Percentiles rank a stretch among this genome's conserved stretches.
phyloP scores from a whole-genome alignment of 1,140 invertebrate genomes.

The Solen grandis region DNA sequence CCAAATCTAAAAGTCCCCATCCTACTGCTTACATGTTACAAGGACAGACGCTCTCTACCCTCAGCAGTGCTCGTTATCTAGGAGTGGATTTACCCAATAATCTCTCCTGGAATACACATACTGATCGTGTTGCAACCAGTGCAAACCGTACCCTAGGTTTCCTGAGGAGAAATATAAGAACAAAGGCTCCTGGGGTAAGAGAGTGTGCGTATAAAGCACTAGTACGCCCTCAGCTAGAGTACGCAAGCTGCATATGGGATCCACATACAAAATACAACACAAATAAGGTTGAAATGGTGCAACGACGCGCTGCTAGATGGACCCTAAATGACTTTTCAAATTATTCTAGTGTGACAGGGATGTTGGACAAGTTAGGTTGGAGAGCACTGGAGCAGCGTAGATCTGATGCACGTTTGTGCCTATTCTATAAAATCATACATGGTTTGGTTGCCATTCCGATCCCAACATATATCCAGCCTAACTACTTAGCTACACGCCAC shows the following conservation, averaged over 20 bases:
- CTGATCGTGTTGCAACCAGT: slow-evolving; percentile 9
- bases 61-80: slow-evolving; percentile 15
- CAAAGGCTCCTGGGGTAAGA: slow-evolving; percentile 9
- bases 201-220: slow-evolving; percentile 31
- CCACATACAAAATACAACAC: too few relatives aligned
- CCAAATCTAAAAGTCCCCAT: background rate
- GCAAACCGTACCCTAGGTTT: background rate
- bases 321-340: background rate
- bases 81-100: slow-evolving; percentile 14
- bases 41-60: background rate
- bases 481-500: background rate
- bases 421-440: slow-evolving; percentile 28
- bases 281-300: background rate
- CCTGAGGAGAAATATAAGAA: background rate
- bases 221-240: slow-evolving; percentile 19
- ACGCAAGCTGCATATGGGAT: slow-evolving; percentile 2
- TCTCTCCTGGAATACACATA: slow-evolving; percentile 14
- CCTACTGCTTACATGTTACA: background rate
- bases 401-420: background rate
- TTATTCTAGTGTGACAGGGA: slow-evolving; percentile 3
- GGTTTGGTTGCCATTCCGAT: slow-evolving; percentile 26
- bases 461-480: background rate
- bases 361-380: slow-evolving; percentile 1
- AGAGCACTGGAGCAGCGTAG: background rate
- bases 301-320: background rate